These are phyloP conservation scores for Cichladusa arquata DNA, from an alignment of 2,113 vertebrate genomes.

Conservation along the genomic window DNA sequence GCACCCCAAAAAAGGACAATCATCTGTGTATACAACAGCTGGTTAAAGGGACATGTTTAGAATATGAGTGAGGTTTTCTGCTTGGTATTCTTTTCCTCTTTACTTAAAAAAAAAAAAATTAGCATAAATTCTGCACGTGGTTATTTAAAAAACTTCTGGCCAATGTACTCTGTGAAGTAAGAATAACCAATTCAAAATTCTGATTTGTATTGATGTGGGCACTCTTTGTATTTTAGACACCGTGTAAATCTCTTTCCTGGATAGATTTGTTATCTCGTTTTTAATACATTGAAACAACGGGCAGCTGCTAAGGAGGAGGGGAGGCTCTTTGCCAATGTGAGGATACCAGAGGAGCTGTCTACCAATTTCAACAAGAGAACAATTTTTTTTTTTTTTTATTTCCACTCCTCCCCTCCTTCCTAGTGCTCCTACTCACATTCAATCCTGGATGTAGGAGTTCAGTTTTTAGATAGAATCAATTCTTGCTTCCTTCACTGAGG, in stretches of 20 bases:
- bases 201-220: background rate
- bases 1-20: background rate
- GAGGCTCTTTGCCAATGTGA: background rate
- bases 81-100: background rate
- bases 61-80: background rate
- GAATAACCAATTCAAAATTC: background rate
- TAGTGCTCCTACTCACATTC: background rate
- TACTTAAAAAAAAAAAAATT: background rate
- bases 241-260: background rate
- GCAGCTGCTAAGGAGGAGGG: slow-evolving; percentile 30
- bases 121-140: rapidly evolving
- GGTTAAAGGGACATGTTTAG: background rate
- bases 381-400: background rate
- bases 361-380: background rate
- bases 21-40: background rate
- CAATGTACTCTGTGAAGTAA: background rate
- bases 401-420: background rate
- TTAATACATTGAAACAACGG: background rate
- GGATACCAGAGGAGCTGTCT: background rate
- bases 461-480: background rate
- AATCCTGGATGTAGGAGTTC: background rate
- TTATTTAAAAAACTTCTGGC: background rate
- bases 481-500: background rate
- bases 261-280: background rate
- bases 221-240: background rate